These are phyloP conservation scores for Oxyruncus cristatus DNA, from an alignment of 2,113 vertebrate genomes.

Conservation along the genomic window DNA sequence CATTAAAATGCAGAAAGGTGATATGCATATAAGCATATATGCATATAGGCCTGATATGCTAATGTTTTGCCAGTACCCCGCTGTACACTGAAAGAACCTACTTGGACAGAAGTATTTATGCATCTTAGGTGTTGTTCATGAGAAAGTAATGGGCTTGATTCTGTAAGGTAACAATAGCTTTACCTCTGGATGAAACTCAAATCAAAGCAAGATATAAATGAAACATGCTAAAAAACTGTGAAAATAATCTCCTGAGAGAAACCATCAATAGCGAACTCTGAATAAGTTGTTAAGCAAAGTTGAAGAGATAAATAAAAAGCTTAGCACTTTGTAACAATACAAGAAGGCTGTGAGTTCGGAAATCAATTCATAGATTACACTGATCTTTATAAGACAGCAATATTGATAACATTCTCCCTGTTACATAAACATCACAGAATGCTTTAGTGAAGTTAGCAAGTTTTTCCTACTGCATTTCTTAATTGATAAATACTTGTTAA, in stretches of 20 bases:
- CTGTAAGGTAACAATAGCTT: background rate
- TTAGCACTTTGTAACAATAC: background rate
- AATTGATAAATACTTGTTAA: background rate
- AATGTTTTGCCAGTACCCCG: background rate
- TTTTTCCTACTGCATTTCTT: background rate
- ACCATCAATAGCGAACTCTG: background rate
- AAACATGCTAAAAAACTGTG: accelerated
- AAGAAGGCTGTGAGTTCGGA: background rate
- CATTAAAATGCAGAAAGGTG: background rate
- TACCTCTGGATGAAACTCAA: background rate
- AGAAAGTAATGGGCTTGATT: background rate
- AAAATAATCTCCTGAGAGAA: background rate
- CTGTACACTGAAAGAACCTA: background rate
- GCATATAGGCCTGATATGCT: background rate
- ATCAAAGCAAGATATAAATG: background rate
- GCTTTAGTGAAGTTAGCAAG: background rate
- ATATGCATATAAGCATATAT: background rate
- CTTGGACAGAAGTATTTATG: background rate
- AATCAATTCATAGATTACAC: background rate
- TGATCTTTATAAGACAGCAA: background rate
- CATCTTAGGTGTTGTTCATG: background rate
- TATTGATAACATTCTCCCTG: background rate
- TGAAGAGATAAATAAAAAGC: background rate
- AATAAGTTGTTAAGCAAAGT: background rate
- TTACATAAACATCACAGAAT: background rate